These are phyloP conservation scores for Eriosoma lanigerum DNA, from an alignment of 1,140 invertebrate species.

Conservation along the genomic window DNA sequence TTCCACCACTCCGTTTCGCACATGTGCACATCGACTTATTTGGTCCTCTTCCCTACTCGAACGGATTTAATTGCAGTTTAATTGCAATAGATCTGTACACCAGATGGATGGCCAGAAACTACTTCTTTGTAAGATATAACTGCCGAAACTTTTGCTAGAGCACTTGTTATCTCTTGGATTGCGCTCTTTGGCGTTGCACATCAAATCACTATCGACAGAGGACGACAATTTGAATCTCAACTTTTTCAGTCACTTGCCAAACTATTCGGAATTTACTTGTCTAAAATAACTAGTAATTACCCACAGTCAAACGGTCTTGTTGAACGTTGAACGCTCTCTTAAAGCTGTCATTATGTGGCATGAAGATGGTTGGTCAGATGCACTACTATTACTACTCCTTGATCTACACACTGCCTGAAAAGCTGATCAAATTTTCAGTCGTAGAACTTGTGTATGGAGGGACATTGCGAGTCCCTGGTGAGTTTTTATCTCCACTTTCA, in stretches of 20 bases:
- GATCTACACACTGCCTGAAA: background rate
- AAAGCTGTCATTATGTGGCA: slow-evolving; percentile 55
- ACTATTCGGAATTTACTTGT: background rate
- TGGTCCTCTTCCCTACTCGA: slow-evolving; percentile 57
- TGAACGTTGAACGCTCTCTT: slow-evolving; percentile 55
- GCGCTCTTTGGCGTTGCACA: background rate
- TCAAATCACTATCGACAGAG: slow-evolving; percentile 58
- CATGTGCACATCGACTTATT: slow-evolving; percentile 56
- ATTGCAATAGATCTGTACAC: slow-evolving; percentile 58
- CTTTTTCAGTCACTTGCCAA: slow-evolving; percentile 20
- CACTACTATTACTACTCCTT: slow-evolving; percentile 18
- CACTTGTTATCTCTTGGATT: slow-evolving; percentile 55
- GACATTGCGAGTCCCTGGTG: slow-evolving; percentile 32
- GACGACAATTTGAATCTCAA: slow-evolving; percentile 58
- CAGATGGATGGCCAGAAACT: slow-evolving; percentile 61
- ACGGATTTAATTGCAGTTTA: slow-evolving; percentile 56
- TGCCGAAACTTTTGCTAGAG: slow-evolving; percentile 52
- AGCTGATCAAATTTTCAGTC: background rate
- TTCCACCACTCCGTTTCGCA: background rate
- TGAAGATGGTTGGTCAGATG: slow-evolving; percentile 34
- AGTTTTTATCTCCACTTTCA: slow-evolving; percentile 18
- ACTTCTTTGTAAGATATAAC: slow-evolving; percentile 46
- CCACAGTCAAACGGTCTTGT: background rate
- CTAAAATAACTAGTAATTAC: slow-evolving; percentile 1
- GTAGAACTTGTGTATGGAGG: slow-evolving; percentile 49